These are phyloP conservation scores for Eclectus roratus DNA, from an alignment of 2,113 vertebrate species.

Conservation along the genomic window DNA sequence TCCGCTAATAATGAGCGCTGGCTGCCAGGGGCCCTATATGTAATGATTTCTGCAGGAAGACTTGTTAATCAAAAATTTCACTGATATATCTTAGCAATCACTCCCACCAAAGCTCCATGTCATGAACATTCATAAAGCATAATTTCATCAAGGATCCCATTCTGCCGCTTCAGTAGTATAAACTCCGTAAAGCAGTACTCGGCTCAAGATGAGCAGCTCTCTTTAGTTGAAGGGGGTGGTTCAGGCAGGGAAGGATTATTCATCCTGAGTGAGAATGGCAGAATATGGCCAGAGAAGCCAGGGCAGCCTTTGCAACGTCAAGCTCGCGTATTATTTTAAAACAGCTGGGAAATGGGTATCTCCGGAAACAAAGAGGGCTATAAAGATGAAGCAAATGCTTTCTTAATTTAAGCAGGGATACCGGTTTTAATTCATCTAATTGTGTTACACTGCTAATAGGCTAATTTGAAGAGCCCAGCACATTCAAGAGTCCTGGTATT, in stretches of 20 bases:
- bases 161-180: neutral
- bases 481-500: neutral
- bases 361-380: neutral
- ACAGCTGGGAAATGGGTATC: neutral
- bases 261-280: neutral
- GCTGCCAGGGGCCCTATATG: neutral
- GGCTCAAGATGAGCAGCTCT: neutral
- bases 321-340: neutral
- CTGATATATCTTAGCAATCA: neutral
- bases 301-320: neutral
- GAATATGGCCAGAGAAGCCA: neutral
- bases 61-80: neutral
- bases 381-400: neutral
- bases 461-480: slow-evolving; percentile 2
- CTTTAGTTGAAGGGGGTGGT: neutral
- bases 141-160: neutral
- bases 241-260: neutral
- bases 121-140: neutral
- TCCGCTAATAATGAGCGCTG: neutral
- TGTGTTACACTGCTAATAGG: neutral
- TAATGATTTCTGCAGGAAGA: neutral
- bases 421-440: neutral
- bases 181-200: neutral
- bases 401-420: neutral
- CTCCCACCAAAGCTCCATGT: neutral